A percentile compares a stretch with the other conserved stretches of the same genome.
Conservation (phyloP, 2,797 vertebrate genomes). For the Parauchenoglanis ngamensis region DNA sequence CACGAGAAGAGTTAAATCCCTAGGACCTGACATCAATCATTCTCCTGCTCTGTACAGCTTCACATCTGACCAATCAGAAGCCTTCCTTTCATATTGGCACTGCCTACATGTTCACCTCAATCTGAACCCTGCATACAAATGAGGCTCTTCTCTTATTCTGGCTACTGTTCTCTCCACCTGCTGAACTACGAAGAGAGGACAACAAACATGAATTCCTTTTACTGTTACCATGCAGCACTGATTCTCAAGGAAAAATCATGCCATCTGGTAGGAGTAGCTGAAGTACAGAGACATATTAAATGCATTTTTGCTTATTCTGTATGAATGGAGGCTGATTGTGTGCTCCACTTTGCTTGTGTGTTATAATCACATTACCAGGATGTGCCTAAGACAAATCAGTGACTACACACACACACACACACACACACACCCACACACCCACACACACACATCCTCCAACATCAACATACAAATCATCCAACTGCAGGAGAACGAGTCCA, state of each 20-base stretch:
- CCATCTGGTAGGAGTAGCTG: constrained; percentile 8
- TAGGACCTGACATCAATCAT: constrained; percentile 46
- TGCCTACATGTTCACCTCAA: constrained; percentile 17
- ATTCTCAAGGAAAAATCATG: neutral
- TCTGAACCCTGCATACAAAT: constrained; percentile 40
- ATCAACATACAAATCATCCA: constrained; percentile 9
- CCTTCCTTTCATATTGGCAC: constrained; percentile 1
- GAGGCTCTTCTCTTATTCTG: neutral
- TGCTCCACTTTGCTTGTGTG: constrained; percentile 27
- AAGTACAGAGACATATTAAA: constrained; percentile 11
- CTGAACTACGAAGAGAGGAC: neutral
- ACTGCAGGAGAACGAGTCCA: neutral
- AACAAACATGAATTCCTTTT: neutral
- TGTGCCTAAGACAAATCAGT: constrained; percentile 38
- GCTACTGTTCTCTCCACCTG: constrained; percentile 13
- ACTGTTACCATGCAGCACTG: neutral
- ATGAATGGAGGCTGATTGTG: constrained; percentile 9
- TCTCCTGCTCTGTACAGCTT: constrained; percentile 24
- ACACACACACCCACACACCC: constrained; percentile 11
- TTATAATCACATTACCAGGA: constrained; percentile 42
- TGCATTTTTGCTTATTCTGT: constrained; percentile 16
- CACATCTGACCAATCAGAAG: constrained; percentile 30
- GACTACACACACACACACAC: constrained; percentile 1
- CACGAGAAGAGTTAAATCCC: constrained; percentile 32
- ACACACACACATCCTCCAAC: neutral